These are phyloP conservation scores for Brevimyrus niger DNA, from an alignment of 2,113 vertebrate genomes.

Conservation along the genomic window DNA sequence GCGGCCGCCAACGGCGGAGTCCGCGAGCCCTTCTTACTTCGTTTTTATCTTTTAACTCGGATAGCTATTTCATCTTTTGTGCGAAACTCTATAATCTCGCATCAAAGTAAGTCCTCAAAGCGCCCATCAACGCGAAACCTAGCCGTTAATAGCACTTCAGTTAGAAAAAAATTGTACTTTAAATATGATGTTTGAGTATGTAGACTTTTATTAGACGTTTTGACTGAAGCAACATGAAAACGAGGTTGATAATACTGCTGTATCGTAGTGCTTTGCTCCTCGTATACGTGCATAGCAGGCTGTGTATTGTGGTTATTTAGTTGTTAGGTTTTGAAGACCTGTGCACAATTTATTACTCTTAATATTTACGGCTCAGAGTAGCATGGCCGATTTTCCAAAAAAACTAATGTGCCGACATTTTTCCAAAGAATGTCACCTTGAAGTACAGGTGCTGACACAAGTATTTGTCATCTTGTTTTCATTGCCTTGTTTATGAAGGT, in stretches of 20 bases:
- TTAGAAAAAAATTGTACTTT: neutral
- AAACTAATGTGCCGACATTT: neutral
- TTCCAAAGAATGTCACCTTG: neutral
- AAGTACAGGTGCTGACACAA: neutral
- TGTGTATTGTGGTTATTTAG: neutral
- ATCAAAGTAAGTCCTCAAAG: neutral
- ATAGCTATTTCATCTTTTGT: neutral
- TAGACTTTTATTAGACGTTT: neutral
- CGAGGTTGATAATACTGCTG: neutral
- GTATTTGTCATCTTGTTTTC: neutral
- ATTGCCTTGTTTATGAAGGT: neutral
- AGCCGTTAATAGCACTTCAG: neutral
- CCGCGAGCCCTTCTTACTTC: neutral
- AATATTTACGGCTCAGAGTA: neutral
- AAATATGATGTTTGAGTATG: neutral
- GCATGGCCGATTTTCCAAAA: neutral
- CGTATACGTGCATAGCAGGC: neutral
- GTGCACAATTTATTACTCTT: neutral
- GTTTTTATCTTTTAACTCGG: neutral
- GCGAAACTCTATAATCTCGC: neutral
- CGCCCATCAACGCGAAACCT: neutral
- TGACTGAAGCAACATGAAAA: neutral
- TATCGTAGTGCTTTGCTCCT: neutral
- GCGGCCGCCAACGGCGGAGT: neutral
- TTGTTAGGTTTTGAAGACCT: neutral